phyloP scores from a whole-genome alignment of 2,888 invertebrate genomes.

The Platycnemis pennipes region DNA sequence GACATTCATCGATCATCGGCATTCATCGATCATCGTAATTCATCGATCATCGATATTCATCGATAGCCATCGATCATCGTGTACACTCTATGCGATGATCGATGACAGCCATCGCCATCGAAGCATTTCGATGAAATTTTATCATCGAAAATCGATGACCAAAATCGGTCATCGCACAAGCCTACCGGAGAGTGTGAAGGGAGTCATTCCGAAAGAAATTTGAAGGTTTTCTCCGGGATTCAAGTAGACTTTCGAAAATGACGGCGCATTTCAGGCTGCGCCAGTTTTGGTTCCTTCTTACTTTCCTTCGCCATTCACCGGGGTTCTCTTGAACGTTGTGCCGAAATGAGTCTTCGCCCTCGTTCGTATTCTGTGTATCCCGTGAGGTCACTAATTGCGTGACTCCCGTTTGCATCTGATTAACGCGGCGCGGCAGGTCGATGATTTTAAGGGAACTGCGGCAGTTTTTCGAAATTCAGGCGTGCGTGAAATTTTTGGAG shows the following conservation, averaged over 20 bases:
- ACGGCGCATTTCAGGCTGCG: neutral
- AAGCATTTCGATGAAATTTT: too few relatives aligned
- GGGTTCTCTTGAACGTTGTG: neutral
- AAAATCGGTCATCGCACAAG: too few relatives aligned
- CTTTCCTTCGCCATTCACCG: neutral
- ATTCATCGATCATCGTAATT: too few relatives aligned
- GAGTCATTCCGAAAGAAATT: neutral
- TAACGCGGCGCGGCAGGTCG: neutral
- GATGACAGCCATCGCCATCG: too few relatives aligned
- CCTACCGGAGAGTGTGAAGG: too few relatives aligned
- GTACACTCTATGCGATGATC: too few relatives aligned
- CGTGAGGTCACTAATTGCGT: conserved; percentile 20
- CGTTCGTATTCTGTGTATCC: neutral
- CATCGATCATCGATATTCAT: too few relatives aligned
- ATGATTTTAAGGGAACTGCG: neutral
- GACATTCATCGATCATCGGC: too few relatives aligned
- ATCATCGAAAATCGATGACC: too few relatives aligned
- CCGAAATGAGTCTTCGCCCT: neutral
- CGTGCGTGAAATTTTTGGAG: neutral
- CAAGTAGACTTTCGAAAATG: neutral
- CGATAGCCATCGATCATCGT: too few relatives aligned
- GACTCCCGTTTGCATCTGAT: neutral
- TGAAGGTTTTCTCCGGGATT: neutral
- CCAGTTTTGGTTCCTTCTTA: neutral
- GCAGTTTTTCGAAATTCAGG: neutral